Evolutionary conservation across 2,113 vertebrate genomes (phyloP).

Genomic region (Notarius quadriscutis): DNA sequence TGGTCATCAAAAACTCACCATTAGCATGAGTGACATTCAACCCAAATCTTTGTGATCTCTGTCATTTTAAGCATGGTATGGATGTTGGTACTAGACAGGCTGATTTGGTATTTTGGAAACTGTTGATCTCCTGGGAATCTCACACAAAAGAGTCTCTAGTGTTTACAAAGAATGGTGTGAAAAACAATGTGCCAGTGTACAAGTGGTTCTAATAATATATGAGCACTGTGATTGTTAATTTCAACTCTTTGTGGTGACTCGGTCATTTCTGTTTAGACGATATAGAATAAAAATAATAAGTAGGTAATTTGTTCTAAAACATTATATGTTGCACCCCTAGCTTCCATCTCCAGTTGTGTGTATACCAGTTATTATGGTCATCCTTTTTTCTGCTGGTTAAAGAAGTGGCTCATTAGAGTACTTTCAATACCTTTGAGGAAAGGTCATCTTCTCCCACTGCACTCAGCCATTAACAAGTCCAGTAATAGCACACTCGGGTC

Average conservation of each 20-base stretch:
- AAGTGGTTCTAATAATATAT: too few species aligned
- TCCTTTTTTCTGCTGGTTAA: conserved; percentile 20
- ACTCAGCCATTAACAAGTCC: conserved; percentile 47
- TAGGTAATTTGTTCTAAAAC: not conserved
- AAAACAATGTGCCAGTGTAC: too few species aligned
- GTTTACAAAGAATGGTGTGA: too few species aligned
- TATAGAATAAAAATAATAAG: conserved; percentile 9
- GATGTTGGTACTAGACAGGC: too few species aligned
- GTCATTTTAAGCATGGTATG: too few species aligned
- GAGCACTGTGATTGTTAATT: not conserved
- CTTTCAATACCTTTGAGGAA: conserved; percentile 52
- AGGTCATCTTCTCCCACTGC: conserved; percentile 46
- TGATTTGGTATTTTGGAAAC: too few species aligned
- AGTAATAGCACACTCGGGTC: conserved; percentile 47
- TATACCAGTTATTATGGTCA: conserved; percentile 37
- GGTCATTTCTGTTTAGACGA: not conserved
- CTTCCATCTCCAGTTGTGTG: conserved; percentile 15
- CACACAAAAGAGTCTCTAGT: too few species aligned
- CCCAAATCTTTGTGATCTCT: too few species aligned
- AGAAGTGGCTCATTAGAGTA: conserved; percentile 45
- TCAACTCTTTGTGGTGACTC: not conserved
- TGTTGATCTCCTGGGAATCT: too few species aligned
- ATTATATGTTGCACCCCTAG: not conserved
- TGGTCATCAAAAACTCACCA: too few species aligned
- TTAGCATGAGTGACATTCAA: too few species aligned